Evolutionary conservation across 1,140 invertebrate genomes (phyloP), one percentile per base, ranked within the genome.

Genomic region (Ceratoteleas bidentatus): DNA sequence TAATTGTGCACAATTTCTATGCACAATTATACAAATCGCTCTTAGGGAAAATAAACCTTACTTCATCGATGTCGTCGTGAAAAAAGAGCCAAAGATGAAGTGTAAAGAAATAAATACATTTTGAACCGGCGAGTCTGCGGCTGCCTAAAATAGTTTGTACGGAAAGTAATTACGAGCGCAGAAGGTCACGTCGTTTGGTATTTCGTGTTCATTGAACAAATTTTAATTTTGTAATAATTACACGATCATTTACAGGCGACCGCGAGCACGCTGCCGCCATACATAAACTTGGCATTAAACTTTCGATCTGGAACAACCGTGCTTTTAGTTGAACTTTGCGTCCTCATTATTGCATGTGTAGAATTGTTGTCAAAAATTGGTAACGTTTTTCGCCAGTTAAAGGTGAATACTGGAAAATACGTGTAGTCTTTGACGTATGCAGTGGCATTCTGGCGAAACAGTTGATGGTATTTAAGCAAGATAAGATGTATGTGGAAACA

Each of bases 101-200:
- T 40, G 64, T 33, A 65, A 62, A 49, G 69, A 75, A 4, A 73
- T 57, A 62, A 60, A 15, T 61, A 73, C 62, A 79, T 53, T 72
- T 72, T 62, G 50, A 68, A 57, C 13, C 45, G 43, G 43, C 60
- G 61, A 74, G 64, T 70, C 49, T 68, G 66, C 14, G 54, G 34
- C 11, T 73, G 68, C 73, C 69, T 0, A 65, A 81, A 84, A 84
- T 84, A 84, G 62, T 60, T 78, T 64, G 64, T 66, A 72, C 58
- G 50, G 61, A 74, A 81, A 77, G 77, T 77, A 77, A 77, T 81
- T 84, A 84, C 32, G 53, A 40, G 13, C 56, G 24, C 38, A 74
- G 73, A 81, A 84, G 82, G 82, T 84, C 73, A 74, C 69, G 70
- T 78, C 74, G 62, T 62, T 77, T 77, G 62, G 80, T 78, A 83